These are phyloP conservation scores for Lordiphosa clarofinis DNA, from an alignment of 1,140 invertebrate genomes.

Conservation along the genomic window DNA sequence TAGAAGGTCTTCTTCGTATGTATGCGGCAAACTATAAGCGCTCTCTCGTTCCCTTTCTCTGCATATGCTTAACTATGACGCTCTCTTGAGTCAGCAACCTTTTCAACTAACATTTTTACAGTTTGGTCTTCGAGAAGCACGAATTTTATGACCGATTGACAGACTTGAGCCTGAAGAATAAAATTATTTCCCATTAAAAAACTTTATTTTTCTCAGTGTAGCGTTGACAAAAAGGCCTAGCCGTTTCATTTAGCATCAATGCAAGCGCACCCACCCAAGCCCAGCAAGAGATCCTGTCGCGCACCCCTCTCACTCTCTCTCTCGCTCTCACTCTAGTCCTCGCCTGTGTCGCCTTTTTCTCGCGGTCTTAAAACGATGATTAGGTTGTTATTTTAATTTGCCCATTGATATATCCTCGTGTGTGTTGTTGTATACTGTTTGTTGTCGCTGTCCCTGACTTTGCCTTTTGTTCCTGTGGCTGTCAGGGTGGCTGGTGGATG, in stretches of 20 bases:
- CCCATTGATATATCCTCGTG: constrained; percentile 79
- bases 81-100: too few species aligned
- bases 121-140: too few species aligned
- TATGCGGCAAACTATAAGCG: too few species aligned
- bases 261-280: constrained; percentile 32
- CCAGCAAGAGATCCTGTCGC: constrained; percentile 7
- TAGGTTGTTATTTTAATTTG: constrained; percentile 80
- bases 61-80: too few species aligned
- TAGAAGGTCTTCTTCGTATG: too few species aligned
- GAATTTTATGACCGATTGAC: too few species aligned
- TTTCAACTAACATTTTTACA: too few species aligned
- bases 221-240: constrained; percentile 76
- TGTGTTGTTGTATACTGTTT: constrained; percentile 11
- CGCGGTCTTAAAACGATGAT: constrained; percentile 80
- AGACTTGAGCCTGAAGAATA: too few species aligned
- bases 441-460: constrained; percentile 42
- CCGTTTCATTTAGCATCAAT: constrained; percentile 72
- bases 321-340: constrained; percentile 6
- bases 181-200: too few species aligned
- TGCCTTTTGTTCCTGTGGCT: constrained; percentile 37
- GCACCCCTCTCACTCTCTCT: constrained; percentile 14
- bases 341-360: constrained; percentile 66
- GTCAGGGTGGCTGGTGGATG: constrained; percentile 62
- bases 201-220: constrained; percentile 6
- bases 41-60: too few species aligned